phyloP scores from a whole-genome alignment of 1,140 invertebrate genomes.

The Bicyclus anynana region DNA sequence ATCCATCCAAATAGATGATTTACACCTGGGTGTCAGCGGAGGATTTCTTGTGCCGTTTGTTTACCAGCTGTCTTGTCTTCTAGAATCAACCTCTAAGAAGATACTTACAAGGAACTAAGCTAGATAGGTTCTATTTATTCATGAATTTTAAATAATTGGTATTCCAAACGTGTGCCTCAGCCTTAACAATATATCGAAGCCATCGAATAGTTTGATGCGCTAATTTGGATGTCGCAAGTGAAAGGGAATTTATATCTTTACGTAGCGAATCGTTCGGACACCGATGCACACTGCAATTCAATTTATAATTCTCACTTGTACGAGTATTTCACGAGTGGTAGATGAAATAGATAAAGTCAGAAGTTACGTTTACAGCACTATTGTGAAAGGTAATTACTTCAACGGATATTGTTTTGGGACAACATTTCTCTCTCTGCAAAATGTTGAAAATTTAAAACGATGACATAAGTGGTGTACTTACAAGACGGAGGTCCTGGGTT shows the following conservation, averaged over 20 bases:
- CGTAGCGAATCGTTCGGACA: slow-evolving; percentile 10
- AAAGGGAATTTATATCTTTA: slow-evolving; percentile 25
- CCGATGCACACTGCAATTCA: slow-evolving; percentile 5
- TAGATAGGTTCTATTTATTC: no score
- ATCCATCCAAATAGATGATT: no score
- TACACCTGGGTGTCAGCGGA: no score
- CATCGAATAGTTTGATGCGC: slow-evolving; percentile 27
- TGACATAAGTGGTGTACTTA: no score
- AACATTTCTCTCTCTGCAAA: background rate
- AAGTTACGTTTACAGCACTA: background rate
- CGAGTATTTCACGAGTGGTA: background rate
- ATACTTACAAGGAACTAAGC: no score
- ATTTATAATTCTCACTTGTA: slow-evolving; percentile 10
- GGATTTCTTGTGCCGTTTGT: no score
- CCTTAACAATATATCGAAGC: slow-evolving; percentile 4
- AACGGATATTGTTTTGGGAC: background rate
- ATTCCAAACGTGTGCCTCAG: background rate
- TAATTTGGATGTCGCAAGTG: slow-evolving; percentile 23
- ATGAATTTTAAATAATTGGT: no score
- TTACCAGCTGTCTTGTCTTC: no score
- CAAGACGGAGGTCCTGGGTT: no score
- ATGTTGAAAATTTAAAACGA: background rate
- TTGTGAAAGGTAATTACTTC: background rate
- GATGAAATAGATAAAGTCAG: background rate
- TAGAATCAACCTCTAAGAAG: no score